These are phyloP conservation scores for Smittia aterrima DNA, from an alignment of 2,888 invertebrate genomes.

Conservation along the genomic window DNA sequence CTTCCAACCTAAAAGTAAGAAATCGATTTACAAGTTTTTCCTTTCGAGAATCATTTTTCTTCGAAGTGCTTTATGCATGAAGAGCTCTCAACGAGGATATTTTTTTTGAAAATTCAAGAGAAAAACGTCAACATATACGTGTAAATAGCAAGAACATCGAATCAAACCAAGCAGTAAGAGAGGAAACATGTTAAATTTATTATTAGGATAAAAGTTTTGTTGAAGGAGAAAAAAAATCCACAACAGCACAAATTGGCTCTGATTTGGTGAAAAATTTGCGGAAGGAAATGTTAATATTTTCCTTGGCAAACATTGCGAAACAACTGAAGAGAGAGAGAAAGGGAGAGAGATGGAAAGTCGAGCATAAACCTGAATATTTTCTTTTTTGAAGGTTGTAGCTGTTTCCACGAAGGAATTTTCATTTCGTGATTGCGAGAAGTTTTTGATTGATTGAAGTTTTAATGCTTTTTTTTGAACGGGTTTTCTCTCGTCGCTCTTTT, in stretches of 20 bases:
- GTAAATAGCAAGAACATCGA: neutral
- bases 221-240: neutral
- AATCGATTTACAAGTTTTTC: conserved; percentile 35
- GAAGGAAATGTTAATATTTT: conserved; percentile 37
- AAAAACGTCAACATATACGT: neutral
- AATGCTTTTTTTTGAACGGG: conserved; percentile 31
- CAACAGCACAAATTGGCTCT: conserved; percentile 13
- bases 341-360: neutral
- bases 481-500: neutral
- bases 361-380: neutral
- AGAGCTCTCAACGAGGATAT: neutral
- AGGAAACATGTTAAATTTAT: conserved; percentile 6
- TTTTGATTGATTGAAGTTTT: conserved; percentile 40
- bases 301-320: conserved; percentile 16
- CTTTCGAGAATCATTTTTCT: conserved; percentile 12
- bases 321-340: neutral
- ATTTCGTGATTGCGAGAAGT: conserved; percentile 27
- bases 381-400: neutral
- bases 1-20: neutral
- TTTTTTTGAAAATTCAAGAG: neutral
- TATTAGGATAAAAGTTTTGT: neutral
- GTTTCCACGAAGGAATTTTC: neutral
- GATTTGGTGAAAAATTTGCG: conserved; percentile 33
- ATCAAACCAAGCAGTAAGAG: neutral
- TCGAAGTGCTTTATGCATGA: too few relatives aligned